phyloP scores from a whole-genome alignment of 2,113 vertebrate species.

The Ursus arctos region DNA sequence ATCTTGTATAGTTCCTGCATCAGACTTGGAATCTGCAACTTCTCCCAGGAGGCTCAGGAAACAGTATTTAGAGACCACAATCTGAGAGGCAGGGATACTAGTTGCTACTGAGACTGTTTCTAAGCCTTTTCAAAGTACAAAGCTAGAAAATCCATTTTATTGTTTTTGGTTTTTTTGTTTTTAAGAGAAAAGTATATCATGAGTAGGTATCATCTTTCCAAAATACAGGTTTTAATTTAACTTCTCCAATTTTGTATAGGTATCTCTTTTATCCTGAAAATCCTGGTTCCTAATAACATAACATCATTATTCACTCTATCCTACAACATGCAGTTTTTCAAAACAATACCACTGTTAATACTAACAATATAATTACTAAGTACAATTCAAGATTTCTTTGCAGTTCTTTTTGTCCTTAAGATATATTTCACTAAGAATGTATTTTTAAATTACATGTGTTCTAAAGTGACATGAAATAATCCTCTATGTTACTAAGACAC shows the following conservation, averaged over 20 bases:
- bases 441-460: slow-evolving; percentile 19
- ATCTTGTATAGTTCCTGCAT: background rate
- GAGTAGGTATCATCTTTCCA: background rate
- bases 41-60: background rate
- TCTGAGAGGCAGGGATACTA: background rate
- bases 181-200: background rate
- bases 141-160: background rate
- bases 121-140: background rate
- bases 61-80: background rate
- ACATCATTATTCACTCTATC: background rate
- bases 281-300: background rate
- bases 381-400: background rate
- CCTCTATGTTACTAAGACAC: slow-evolving; percentile 1
- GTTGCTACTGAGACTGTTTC: background rate
- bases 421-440: slow-evolving; percentile 26
- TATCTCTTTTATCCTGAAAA: background rate
- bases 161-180: background rate
- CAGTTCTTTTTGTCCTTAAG: background rate
- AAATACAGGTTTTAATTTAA: slow-evolving; percentile 9
- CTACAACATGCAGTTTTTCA: background rate
- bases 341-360: background rate
- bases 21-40: background rate
- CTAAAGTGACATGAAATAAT: slow-evolving; percentile 4
- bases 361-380: background rate
- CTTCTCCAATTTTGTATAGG: background rate